Base-by-base conservation (phyloP, 30 jellyfish, hydroid and myxozoan genomes). In the Chrysaora quinquecirrha region DNA sequence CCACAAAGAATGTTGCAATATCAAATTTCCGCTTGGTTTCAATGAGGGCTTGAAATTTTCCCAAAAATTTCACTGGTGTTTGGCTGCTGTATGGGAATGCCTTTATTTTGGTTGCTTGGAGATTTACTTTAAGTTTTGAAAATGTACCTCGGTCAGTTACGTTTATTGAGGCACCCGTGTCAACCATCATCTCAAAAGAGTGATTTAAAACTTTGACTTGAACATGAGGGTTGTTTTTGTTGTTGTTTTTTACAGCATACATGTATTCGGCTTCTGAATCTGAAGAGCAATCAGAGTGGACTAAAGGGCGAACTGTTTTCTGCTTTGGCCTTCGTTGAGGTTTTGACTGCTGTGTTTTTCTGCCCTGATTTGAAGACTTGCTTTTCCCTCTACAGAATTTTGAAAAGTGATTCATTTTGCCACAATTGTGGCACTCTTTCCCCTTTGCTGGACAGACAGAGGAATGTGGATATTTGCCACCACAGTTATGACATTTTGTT, bases 141-240 rank as follows among this genome's bases (percentile, higher is more conserved):
- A 2, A 72, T 1, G 84, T 72, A 31, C 21, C 22, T 72, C 43
- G 75, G 43, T 72, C 84, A 14, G 43, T 14, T 2, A 38, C 84
- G 29, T 72, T 72, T 72, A 72, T 22, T 19, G 84, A 10, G 3
- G 84, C 65, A 34, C 84, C 84, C 1, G 75, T 72, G 29, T 72
- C 84, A 3, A 72, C 84, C 16, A 33, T 38, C 46, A 32, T 46
- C 20, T 48, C 25, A n/a, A 72, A 38, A 12, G 50, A 34, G 19
- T 38, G 67, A 33, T 75, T 75, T 12, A 34, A 34, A 49, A 72
- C 84, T 11, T 75, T 72, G 22, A 72, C 31, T n/a, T 16, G 18
- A 1, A 22, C 84, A 18, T 10, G 21, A 33, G 84, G 84, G 43
- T 33, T 72, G 65, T 35, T 27, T 19, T 22, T 14, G 24, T 3